Evolutionary conservation across 2,113 vertebrate genomes (phyloP), one percentile per base, ranked within the genome.

Genomic region (Chlorodrepanis virens): DNA sequence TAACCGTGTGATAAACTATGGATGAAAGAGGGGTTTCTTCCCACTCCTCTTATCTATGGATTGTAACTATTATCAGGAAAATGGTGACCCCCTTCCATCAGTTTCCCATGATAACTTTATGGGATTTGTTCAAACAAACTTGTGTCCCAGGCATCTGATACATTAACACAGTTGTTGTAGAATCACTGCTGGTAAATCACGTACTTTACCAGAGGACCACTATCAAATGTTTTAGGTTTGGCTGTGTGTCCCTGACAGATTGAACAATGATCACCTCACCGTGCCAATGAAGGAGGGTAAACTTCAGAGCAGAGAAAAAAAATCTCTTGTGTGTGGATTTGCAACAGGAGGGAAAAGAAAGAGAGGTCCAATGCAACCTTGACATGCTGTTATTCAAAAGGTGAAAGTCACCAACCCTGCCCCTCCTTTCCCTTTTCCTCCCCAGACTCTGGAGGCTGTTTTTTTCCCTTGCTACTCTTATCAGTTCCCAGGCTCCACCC

Each of bases 341-440:
- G 8, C 7, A 40, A 14, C 9, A 23, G 31, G 7, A 88, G 13
- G 7, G 18, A 61, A 54, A 57, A 67, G 39, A 63, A 31, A 35
- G 17, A 57, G 28, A n/a, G 4, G 6, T 17, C n/a, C 65, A 54
- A 25, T 6, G 17, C 19, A 69, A 59, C 33, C 27, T 68, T 14
- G 23, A 44, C 20, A 19, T 0, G 1, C 10, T 64, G 20, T 6
- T 83, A 82, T 59, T 11, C 31, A 53, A 63, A 86, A 90, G 33
- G 49, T 47, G 17, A 90, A 77, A 91, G 63, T 53, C 69, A 75
- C 40, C 22, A 52, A 5, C 20, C 39, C 42, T 85, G 82, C 42
- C 71, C 50, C 67, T 95, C 87, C 92, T 88, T 95, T 93, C 87
- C 87, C 67, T 91, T 95, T 93, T 91, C 87, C 94, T 93, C 75